Evolutionary conservation across 2,113 vertebrate genomes (phyloP).

Genomic region (Rissa tridactyla): DNA sequence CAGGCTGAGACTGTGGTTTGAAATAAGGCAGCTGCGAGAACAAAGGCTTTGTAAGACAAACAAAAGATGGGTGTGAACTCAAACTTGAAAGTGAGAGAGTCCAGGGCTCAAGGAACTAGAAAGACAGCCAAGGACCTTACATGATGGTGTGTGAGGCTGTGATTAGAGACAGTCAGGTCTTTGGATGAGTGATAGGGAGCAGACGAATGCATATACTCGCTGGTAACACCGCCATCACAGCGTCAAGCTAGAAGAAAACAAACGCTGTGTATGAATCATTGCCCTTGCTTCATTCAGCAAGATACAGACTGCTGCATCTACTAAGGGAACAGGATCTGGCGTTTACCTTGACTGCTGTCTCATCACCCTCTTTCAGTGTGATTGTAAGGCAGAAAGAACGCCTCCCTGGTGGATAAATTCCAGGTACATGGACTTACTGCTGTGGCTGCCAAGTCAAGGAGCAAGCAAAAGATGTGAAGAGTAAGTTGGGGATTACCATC

Average conservation of each 20-base stretch:
- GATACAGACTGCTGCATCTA: not conserved
- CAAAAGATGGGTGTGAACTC: not conserved
- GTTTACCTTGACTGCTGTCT: not conserved
- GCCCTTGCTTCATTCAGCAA: not conserved
- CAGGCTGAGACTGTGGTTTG: not conserved
- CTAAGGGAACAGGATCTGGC: not conserved
- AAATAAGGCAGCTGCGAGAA: not conserved
- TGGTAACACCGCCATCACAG: accelerated
- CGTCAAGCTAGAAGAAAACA: not conserved
- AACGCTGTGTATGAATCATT: not conserved
- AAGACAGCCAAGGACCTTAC: not conserved
- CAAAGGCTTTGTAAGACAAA: not conserved
- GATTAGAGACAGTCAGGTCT: not conserved
- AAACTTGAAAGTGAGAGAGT: not conserved
- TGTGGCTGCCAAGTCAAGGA: not conserved
- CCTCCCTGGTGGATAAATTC: not conserved
- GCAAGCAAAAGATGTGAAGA: not conserved
- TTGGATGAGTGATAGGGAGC: not conserved
- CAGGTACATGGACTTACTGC: accelerated
- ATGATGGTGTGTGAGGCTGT: not conserved
- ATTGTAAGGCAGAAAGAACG: not conserved
- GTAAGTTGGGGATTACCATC: not conserved
- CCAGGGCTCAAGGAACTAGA: not conserved
- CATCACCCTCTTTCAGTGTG: not conserved
- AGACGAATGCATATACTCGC: not conserved